Base-by-base conservation (phyloP, 1,140 invertebrate genomes). In the Zaprionus gabonicus region DNA sequence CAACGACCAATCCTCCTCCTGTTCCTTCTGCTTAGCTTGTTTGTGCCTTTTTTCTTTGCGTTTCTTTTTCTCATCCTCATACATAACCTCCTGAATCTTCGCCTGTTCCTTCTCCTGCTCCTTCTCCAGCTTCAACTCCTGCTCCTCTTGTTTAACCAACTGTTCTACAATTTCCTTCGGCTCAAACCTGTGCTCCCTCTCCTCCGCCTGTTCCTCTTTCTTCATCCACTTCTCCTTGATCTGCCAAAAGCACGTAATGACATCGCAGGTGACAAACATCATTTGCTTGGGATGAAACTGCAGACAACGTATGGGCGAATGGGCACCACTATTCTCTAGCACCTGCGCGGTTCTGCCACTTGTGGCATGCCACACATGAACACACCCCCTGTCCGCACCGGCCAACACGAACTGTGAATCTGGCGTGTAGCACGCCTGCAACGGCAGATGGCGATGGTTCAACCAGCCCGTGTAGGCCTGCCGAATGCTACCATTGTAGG, bases 231-330 rank as follows among this genome's bases (percentile, higher is more conserved):
- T 63, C 27, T 59, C 34, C 46, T 57, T 67, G 20, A 76, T 65
- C 59, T 78, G 78, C 83, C 83, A 86, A 46, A 82, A 80, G n/a
- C 34, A 62, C 1, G 75, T 55, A 25, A 58, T 34, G 7, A 57
- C 13, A 20, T 80, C 73, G 56, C 72, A 62, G 65, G 70, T 87
- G 13, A 80, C 80, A 12, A 87, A 82, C 80, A 86, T 75, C 7
- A 56, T 79, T 1, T 55, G 34, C 9, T 12, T 44, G 1, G 83
- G 83, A 80, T 80, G 74, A 31, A 86, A 82, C 4, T 65, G 55
- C 3, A 86, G 5, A 15, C 69, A 80, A 0, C 55, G 49, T 20
- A 79, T 69, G 2, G 76, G 57, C 2, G 57, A 41, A 9, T 10
- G 9, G 31, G 25, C 10, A 7, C 59, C 82, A 13, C 69, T 80